phyloP scores from a whole-genome alignment of 2,888 invertebrate genomes.

The Monopis laevigella region DNA sequence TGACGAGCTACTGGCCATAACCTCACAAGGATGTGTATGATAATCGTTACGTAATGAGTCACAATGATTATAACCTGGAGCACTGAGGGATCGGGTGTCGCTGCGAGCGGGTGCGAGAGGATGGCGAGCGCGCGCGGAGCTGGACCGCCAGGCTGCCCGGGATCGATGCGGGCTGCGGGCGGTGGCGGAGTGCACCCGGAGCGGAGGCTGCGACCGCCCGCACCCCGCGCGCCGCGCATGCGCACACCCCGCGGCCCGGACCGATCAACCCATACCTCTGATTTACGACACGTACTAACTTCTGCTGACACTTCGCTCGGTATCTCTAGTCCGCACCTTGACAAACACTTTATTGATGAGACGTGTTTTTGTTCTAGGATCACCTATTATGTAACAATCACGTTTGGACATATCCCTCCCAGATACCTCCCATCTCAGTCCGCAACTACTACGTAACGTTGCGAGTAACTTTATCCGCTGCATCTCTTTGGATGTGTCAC shows the following conservation, averaged over 20 bases:
- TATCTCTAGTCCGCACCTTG: constrained; percentile 22
- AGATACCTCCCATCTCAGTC: neutral
- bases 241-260: constrained; percentile 22
- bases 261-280: constrained; percentile 28
- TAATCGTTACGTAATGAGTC: constrained; percentile 48
- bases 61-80: constrained; percentile 40
- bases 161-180: constrained; percentile 65
- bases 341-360: neutral
- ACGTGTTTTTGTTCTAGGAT: neutral
- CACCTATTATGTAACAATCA: neutral
- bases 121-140: constrained; percentile 25
- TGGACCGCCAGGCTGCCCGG: constrained; percentile 33
- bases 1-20: constrained; percentile 1
- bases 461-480: neutral
- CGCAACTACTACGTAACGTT: neutral
- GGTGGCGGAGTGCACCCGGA: constrained; percentile 61
- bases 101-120: constrained; percentile 21
- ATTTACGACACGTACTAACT: constrained; percentile 41
- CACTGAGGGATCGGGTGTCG: constrained; percentile 28
- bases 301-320: constrained; percentile 18
- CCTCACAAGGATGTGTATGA: constrained; percentile 18
- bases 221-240: constrained; percentile 28
- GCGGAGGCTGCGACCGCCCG: constrained; percentile 55
- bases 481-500: neutral
- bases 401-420: neutral